Evolutionary conservation across 2,888 invertebrate species (phyloP).

Genomic region (Zaprionus obscuricornis): DNA sequence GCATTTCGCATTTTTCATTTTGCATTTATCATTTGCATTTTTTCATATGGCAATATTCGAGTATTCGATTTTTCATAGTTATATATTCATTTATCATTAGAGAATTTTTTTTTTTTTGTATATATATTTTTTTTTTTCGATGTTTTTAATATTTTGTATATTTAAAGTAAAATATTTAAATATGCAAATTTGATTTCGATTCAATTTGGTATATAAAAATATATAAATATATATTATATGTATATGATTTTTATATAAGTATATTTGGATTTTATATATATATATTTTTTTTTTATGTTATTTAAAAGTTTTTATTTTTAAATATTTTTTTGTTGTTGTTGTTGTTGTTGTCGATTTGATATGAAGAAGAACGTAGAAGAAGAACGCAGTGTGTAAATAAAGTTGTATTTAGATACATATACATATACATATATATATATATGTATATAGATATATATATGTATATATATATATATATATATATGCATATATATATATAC

Average conservation of each 20-base stretch:
- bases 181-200: conserved; percentile 66
- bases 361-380: conserved; percentile 76
- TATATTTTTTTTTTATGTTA: conserved; percentile 12
- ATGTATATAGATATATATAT: no score
- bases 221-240: no score
- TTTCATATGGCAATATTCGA: conserved; percentile 66
- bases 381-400: conserved; percentile 75
- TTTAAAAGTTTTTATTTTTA: conserved; percentile 18
- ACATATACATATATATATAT: no score
- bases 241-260: no score
- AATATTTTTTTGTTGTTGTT: conserved; percentile 27
- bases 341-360: conserved; percentile 63
- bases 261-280: conserved; percentile 23
- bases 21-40: conserved; percentile 41
- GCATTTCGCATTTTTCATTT: conserved; percentile 36
- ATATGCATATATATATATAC: no score
- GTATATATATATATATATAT: conserved; percentile 45
- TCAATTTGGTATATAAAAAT: conserved; percentile 43
- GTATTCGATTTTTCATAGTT: conserved; percentile 51
- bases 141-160: conserved; percentile 12
- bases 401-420: no score
- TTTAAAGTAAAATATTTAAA: no score
- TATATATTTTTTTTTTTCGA: conserved; percentile 20
- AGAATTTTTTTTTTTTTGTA: conserved; percentile 11
- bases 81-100: conserved; percentile 12